Percentiles rank a stretch among this genome's conserved stretches.
phyloP scores from a whole-genome alignment of 1,140 invertebrate species.

The Diorhabda carinulata region DNA sequence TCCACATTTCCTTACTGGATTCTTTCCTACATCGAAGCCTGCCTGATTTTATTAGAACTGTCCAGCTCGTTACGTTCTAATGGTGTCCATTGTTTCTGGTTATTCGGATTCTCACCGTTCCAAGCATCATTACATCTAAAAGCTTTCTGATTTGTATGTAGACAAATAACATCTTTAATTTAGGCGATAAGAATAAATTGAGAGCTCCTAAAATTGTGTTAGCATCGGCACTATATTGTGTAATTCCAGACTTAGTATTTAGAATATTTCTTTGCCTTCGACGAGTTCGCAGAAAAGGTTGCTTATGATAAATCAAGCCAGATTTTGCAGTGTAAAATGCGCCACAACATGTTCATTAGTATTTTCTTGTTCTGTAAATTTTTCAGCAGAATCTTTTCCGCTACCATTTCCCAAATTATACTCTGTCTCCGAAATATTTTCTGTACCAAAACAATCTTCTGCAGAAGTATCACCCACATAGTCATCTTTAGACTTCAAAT shows the following conservation, averaged over 20 bases:
- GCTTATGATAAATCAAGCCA: slow-evolving; percentile 18
- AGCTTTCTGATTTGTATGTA: slow-evolving; percentile 18
- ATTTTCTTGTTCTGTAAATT: slow-evolving; percentile 19
- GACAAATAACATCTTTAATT: slow-evolving; percentile 20
- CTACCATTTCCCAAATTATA: slow-evolving; percentile 19
- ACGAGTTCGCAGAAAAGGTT: background rate
- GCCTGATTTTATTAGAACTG: slow-evolving; percentile 26
- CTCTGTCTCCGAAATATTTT: slow-evolving; percentile 18
- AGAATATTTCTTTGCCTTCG: slow-evolving; percentile 17
- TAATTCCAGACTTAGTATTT: slow-evolving; percentile 21
- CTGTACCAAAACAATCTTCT: background rate
- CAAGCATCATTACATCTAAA: slow-evolving; percentile 17
- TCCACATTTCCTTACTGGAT: slow-evolving; percentile 27
- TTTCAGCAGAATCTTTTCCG: slow-evolving; percentile 18
- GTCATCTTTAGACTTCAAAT: background rate
- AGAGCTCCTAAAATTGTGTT: slow-evolving; percentile 18
- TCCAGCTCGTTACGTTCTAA: slow-evolving; percentile 22
- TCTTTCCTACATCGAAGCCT: slow-evolving; percentile 21
- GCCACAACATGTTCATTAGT: slow-evolving; percentile 10
- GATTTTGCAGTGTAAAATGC: no score
- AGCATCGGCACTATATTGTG: slow-evolving; percentile 22
- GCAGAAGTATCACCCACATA: background rate
- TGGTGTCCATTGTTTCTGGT: slow-evolving; percentile 16
- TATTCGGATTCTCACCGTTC: slow-evolving; percentile 20
- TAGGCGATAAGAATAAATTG: slow-evolving; percentile 20